Percentiles rank a stretch among this genome's conserved stretches.
Conservation (phyloP, 2,888 invertebrate genomes). For the Ornithoptera alexandrae region DNA sequence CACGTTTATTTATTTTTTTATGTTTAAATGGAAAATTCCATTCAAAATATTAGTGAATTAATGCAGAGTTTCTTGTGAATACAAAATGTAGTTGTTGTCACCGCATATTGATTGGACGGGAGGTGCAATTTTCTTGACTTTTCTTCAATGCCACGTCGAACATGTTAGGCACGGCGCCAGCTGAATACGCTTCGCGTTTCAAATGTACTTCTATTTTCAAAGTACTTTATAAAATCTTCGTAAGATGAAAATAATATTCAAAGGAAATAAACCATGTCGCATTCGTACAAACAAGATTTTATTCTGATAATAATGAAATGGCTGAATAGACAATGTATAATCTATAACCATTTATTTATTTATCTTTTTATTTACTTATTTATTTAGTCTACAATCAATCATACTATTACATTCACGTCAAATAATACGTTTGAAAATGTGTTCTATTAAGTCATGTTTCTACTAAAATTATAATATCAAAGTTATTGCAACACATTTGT, state of each 20-base stretch:
- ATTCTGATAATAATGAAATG: neutral
- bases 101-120: constrained; percentile 10
- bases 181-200: constrained; percentile 17
- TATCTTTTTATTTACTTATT: too few relatives aligned
- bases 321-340: too few relatives aligned
- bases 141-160: constrained; percentile 20
- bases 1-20: neutral
- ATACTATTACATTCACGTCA: too few relatives aligned
- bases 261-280: neutral
- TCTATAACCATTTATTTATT: neutral
- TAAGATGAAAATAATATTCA: neutral
- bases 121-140: constrained; percentile 6
- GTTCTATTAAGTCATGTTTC: too few relatives aligned
- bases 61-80: constrained; percentile 1
- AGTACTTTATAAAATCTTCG: neutral
- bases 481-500: too few relatives aligned
- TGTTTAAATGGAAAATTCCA: neutral
- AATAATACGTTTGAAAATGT: too few relatives aligned
- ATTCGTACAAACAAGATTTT: neutral
- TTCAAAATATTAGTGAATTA: neutral
- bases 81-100: constrained; percentile 18
- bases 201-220: constrained; percentile 19
- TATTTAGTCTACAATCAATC: too few relatives aligned
- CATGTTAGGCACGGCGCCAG: constrained; percentile 22
- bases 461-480: too few relatives aligned